Evolutionary conservation across 2,888 invertebrate species (phyloP).

Genomic region (Teleiodes luculella): DNA sequence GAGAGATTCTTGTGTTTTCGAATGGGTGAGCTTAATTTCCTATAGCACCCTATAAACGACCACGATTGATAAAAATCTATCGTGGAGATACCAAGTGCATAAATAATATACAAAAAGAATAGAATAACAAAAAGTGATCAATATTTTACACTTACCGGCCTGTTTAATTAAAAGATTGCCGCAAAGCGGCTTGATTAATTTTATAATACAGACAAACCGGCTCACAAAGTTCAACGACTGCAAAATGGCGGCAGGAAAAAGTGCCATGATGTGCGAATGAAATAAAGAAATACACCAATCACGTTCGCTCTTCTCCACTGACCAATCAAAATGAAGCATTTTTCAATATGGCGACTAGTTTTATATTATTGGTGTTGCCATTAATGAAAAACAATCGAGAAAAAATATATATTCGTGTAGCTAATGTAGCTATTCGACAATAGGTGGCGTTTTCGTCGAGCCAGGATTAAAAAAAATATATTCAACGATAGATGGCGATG

Average conservation of each 20-base stretch:
- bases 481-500: slow-evolving; percentile 29
- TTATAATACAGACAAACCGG: slow-evolving; percentile 22
- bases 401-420: slow-evolving; percentile 1
- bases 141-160: slow-evolving; percentile 42
- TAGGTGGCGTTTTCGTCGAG: too few species aligned
- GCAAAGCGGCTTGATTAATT: slow-evolving; percentile 60
- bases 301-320: slow-evolving; percentile 23
- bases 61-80: slow-evolving; percentile 66
- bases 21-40: slow-evolving; percentile 71
- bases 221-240: slow-evolving; percentile 27
- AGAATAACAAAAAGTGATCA: background rate
- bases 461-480: too few species aligned
- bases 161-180: slow-evolving; percentile 47
- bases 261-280: slow-evolving; percentile 32
- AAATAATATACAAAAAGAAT: slow-evolving; percentile 2
- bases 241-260: slow-evolving; percentile 62
- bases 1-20: slow-evolving; percentile 63
- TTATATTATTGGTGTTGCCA: slow-evolving; percentile 61
- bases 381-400: slow-evolving; percentile 17
- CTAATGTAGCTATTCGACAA: slow-evolving; percentile 20
- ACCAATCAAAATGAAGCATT: slow-evolving; percentile 70
- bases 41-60: slow-evolving; percentile 81
- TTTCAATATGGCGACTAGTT: slow-evolving; percentile 44
- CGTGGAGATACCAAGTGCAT: slow-evolving; percentile 82
- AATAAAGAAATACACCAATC: slow-evolving; percentile 1